Evolutionary conservation across 2,797 vertebrate species (phyloP).

Genomic region (Microctenopoma stevenorrisi): DNA sequence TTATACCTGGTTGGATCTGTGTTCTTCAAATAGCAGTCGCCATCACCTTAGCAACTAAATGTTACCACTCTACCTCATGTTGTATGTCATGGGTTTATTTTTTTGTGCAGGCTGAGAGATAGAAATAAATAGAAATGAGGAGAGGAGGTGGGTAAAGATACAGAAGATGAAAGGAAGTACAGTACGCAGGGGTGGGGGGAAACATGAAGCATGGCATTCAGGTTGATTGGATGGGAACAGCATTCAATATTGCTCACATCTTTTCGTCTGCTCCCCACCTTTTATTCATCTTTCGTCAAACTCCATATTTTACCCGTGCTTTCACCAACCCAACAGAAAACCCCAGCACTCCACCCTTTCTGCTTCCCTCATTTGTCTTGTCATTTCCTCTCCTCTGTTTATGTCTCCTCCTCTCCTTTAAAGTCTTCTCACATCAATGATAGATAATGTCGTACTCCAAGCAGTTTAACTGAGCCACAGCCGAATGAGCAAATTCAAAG

Average conservation of each 20-base stretch:
- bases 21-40: conserved; percentile 60
- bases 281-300: conserved; percentile 40
- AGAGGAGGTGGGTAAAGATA: conserved; percentile 48
- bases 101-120: conserved; percentile 48
- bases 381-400: conserved; percentile 38
- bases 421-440: conserved; percentile 57
- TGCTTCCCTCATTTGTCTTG: conserved; percentile 27
- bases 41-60: conserved; percentile 74
- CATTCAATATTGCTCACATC: conserved; percentile 24
- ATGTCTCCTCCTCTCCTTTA: conserved; percentile 36
- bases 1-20: conserved; percentile 38
- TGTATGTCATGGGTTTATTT: conserved; percentile 33
- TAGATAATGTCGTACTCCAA: background rate
- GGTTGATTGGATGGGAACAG: conserved; percentile 50
- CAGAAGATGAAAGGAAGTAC: conserved; percentile 47
- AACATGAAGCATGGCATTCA: conserved; percentile 31
- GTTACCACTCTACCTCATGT: conserved; percentile 46
- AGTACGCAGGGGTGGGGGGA: conserved; percentile 33
- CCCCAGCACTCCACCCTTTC: conserved; percentile 25
- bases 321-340: conserved; percentile 32
- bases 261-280: conserved; percentile 34
- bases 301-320: conserved; percentile 26
- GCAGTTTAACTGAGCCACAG: conserved; percentile 31
- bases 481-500: conserved; percentile 36
- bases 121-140: conserved; percentile 43